Evolutionary conservation across 1,140 invertebrate genomes (phyloP), one percentile per base, ranked within the genome.

Genomic region (Matsumurasca onukii): DNA sequence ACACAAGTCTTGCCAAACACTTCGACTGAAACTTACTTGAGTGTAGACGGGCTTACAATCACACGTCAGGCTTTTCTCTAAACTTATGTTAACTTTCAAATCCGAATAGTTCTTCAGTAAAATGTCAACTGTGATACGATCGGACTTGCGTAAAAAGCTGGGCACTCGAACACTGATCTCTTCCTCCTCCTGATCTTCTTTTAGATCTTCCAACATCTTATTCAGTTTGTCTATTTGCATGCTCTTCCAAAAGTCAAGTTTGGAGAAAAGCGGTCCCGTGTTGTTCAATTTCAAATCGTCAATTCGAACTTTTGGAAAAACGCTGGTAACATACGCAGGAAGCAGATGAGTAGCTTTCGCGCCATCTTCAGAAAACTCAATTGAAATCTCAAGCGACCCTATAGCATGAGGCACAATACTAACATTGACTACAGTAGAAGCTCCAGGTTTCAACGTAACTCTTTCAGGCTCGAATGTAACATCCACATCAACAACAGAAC

Each of bases 71-170:
- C 9, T 9, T 45, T 9, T 9, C n/a, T 45, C n/a, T 45, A 45
- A 12, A 12, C 9, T 45, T n/a, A 9, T n/a, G 39, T 45, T 12
- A 45, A 9, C n/a, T n/a, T 9, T n/a, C 39, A 45, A n/a, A 9
- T 45, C 39, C n/a, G 39, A 45, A 45, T 45, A 12, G 39, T 45
- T 45, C 39, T 45, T n/a, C 39, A 45, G n/a, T n/a, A 45, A n/a
- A 12, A 45, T 9, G 9, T 45, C 39, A 12, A 45, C n/a, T 9
- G 9, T 12, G 9, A 45, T 45, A 12, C n/a, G 39, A 12, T n/a
- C n/a, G 39, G 39, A 9, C 9, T 45, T 45, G n/a, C 39, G n/a
- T 12, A 45, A 9, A 45, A 12, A 45, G n/a, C 39, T 45, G 9
- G 39, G 39, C 39, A 45, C 9, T 9, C n/a, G 9, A 9, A 45